Percentiles rank a stretch among this genome's conserved stretches.
These are phyloP conservation scores for Bhutanitis thaidina DNA, from an alignment of 2,888 invertebrate genomes.

Conservation along the genomic window DNA sequence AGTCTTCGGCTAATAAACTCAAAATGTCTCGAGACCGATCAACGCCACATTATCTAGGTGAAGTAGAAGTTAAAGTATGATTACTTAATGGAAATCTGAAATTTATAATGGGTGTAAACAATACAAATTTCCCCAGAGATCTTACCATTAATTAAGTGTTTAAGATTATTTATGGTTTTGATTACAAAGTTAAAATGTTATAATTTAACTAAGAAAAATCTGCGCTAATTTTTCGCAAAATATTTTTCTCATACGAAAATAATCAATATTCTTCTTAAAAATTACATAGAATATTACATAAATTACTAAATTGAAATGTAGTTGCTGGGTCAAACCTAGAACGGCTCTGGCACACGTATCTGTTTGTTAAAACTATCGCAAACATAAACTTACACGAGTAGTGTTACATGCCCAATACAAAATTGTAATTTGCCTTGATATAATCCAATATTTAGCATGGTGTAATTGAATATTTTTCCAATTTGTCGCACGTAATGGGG, in stretches of 20 bases:
- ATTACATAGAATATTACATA: no score
- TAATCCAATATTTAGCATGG: conserved; percentile 78
- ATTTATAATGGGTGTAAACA: not conserved
- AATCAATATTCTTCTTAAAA: no score
- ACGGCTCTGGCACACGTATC: no score
- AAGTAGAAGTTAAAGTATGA: not conserved
- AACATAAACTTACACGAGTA: conserved; percentile 27
- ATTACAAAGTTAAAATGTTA: not conserved
- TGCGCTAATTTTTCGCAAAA: no score
- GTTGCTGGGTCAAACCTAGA: no score
- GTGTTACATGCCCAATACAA: conserved; percentile 57
- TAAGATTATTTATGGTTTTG: not conserved
- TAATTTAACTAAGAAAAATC: no score
- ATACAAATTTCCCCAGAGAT: conserved; percentile 15
- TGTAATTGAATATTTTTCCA: conserved; percentile 81
- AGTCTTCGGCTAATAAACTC: no score
- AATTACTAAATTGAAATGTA: no score
- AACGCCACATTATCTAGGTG: no score
- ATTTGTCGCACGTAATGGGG: conserved; percentile 79
- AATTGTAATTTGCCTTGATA: conserved; percentile 77
- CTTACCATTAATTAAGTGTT: not conserved
- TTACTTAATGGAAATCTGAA: conserved; percentile 10
- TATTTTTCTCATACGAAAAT: no score
- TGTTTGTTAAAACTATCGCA: not conserved
- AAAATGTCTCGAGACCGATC: no score